Base-by-base conservation (phyloP, 1,140 invertebrate genomes). In the Homarus americanus region DNA sequence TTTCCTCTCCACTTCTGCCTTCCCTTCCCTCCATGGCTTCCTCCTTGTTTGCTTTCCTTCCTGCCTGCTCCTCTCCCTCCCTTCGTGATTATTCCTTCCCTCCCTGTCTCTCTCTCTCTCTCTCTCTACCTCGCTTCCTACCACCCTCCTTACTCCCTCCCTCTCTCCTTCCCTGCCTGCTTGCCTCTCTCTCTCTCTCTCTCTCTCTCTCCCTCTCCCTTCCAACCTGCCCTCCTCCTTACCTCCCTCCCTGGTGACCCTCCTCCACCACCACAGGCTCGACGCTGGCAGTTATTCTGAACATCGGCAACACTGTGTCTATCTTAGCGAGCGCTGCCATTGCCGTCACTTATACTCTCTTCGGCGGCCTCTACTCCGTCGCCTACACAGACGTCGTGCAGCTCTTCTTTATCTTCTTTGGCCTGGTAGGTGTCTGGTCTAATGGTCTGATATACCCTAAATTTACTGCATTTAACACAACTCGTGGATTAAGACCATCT, bases 351-450 rank as follows among this genome's bases (percentile, higher is more conserved):
- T 99, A 99, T 95, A 99, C 99, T 0, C 95, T 99, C 28, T 98
- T 99, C 94, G 99, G 99, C 0, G 99, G 99, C 0, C 96, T 99
- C 15, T 99, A 99, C 94, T 98, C 98, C 63, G 99, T 99, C 53
- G 99, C 99, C 0, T 99, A 99, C 94, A 99, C 99, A 1, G 99
- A 99, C 94, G 98, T 99, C 93, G 98, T 99, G 92, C 99, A 99
- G 94, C 96, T 99, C 1, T 98, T 99, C 95, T 99, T 98, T 95
- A 99, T 99, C 94, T 99, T 99, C 95, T 96, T 99, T 93, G 99
- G 99, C 36, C 95, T 99, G 95, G 97, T 97, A 94, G 95, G 96
- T 95, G 85, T 32, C 5, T 3, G 1, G 28, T n/a, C n/a, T 15
- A 49, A 1, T 40, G 24, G 38, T 2, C n/a, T n/a, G n/a, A n/a